Percentiles rank a stretch among this genome's conserved stretches.
phyloP scores from a whole-genome alignment of 2,888 invertebrate genomes.

The Melikaiella ostensackeni region DNA sequence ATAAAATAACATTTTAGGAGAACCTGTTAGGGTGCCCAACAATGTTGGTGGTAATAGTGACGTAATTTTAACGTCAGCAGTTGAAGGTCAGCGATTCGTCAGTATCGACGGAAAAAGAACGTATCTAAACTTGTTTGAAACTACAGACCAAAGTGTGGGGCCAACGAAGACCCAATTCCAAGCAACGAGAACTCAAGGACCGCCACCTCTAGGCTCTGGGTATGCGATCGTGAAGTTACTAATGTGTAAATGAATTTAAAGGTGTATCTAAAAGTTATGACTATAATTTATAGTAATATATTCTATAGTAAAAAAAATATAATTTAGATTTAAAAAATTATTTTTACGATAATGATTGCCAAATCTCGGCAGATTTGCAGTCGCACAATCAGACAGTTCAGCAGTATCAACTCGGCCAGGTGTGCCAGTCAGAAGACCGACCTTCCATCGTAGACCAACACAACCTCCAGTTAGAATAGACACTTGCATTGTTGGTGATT shows the following conservation, averaged over 20 bases:
- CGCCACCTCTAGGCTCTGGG: slow-evolving; percentile 79
- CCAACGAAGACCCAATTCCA: slow-evolving; percentile 73
- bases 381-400: slow-evolving; percentile 81
- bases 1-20: slow-evolving; percentile 54
- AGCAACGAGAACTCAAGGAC: slow-evolving; percentile 74
- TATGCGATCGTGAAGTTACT: slow-evolving; percentile 67
- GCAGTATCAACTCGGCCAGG: slow-evolving; percentile 72
- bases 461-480: slow-evolving; percentile 90
- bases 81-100: slow-evolving; percentile 91
- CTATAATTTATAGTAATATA: no score
- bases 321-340: neutral
- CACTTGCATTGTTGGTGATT: slow-evolving; percentile 95
- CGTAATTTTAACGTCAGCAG: slow-evolving; percentile 87
- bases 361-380: slow-evolving; percentile 81
- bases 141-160: slow-evolving; percentile 75
- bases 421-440: slow-evolving; percentile 78
- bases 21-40: slow-evolving; percentile 69
- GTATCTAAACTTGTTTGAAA: slow-evolving; percentile 90
- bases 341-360: neutral
- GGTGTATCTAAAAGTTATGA: neutral
- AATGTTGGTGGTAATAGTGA: slow-evolving; percentile 76
- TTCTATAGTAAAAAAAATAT: no score
- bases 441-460: slow-evolving; percentile 81
- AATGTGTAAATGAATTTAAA: no score
- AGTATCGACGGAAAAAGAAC: slow-evolving; percentile 95